Evolutionary conservation across 2,888 invertebrate species (phyloP).

Genomic region (Drosophila hawaiiensis): DNA sequence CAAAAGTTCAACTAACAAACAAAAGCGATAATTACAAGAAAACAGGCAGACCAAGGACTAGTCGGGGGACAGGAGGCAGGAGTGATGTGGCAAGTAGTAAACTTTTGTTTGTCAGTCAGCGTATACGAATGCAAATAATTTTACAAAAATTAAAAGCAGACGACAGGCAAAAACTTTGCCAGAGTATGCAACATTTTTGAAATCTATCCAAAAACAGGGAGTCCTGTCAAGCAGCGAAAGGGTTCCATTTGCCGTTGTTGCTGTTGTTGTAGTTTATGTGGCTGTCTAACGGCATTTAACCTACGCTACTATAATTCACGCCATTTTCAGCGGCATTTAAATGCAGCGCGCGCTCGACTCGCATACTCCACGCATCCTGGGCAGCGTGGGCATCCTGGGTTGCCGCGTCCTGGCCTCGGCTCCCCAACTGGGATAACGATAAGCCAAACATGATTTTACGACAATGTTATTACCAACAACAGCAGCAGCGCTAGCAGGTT

Average conservation of each 20-base stretch:
- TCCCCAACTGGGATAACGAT: slow-evolving; percentile 69
- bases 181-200: slow-evolving; percentile 59
- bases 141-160: slow-evolving; percentile 76
- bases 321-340: slow-evolving; percentile 79
- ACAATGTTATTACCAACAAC: slow-evolving; percentile 82
- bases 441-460: slow-evolving; percentile 84
- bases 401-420: slow-evolving; percentile 35
- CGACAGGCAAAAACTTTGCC: slow-evolving; percentile 62
- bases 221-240: slow-evolving; percentile 68
- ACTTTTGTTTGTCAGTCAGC: slow-evolving; percentile 60
- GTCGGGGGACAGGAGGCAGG: slow-evolving; percentile 1
- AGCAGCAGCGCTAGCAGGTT: slow-evolving; percentile 3
- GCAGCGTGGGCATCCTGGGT: slow-evolving; percentile 35
- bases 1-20: slow-evolving; percentile 78
- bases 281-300: slow-evolving; percentile 83
- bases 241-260: slow-evolving; percentile 62
- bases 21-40: slow-evolving; percentile 82
- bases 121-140: slow-evolving; percentile 72
- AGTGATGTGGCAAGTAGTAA: slow-evolving; percentile 24
- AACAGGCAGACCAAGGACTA: slow-evolving; percentile 47
- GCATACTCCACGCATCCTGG: slow-evolving; percentile 41
- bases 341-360: slow-evolving; percentile 70
- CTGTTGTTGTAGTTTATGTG: slow-evolving; percentile 78
- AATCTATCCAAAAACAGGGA: slow-evolving; percentile 39
- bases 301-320: slow-evolving; percentile 84